Evolutionary conservation across 2,888 invertebrate genomes (phyloP).

Genomic region (Pelosia muscerda): DNA sequence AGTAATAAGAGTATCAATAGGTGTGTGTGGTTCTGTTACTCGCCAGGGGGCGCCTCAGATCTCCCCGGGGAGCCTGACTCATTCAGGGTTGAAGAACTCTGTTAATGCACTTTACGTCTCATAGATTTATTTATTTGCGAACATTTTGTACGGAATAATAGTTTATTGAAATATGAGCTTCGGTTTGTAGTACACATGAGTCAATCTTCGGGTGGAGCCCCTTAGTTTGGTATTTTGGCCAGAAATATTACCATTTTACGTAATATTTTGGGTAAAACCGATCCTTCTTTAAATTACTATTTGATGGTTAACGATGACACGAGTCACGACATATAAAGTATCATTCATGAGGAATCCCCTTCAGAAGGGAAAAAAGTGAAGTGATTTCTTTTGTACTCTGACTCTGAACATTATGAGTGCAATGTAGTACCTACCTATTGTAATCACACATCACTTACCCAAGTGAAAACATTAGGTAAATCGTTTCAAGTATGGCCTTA

Average conservation of each 20-base stretch:
- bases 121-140: constrained; percentile 41
- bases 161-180: constrained; percentile 25
- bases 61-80: constrained; percentile 56
- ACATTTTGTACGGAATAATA: constrained; percentile 33
- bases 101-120: constrained; percentile 72
- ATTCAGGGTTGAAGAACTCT: constrained; percentile 67
- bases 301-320: too few relatives aligned
- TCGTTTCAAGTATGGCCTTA: not conserved
- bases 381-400: too few relatives aligned
- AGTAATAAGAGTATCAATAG: constrained; percentile 45
- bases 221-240: not conserved
- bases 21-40: constrained; percentile 47
- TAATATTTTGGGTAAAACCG: too few relatives aligned
- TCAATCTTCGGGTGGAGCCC: not conserved
- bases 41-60: constrained; percentile 48
- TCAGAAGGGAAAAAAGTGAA: too few relatives aligned
- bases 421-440: too few relatives aligned
- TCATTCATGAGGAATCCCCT: too few relatives aligned
- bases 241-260: too few relatives aligned
- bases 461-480: not conserved
- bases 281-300: too few relatives aligned
- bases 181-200: constrained; percentile 17
- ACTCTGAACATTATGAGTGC: too few relatives aligned
- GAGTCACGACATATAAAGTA: too few relatives aligned
- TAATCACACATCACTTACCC: too few relatives aligned